Evolutionary conservation across 2,797 vertebrate species (phyloP).

Genomic region (Sebastes steindachneri): DNA sequence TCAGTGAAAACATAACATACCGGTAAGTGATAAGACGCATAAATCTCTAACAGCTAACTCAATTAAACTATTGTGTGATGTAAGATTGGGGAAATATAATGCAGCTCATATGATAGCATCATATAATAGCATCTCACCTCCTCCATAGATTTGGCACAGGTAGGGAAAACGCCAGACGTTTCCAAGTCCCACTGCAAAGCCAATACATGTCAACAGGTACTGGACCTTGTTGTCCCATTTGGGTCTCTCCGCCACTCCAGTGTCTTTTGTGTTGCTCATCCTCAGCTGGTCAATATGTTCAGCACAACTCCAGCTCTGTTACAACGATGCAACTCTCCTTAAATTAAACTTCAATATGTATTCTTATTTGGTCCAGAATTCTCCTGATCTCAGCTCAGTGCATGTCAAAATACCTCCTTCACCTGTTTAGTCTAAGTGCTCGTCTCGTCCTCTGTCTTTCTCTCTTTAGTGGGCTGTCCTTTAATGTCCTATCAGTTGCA

Average conservation of each 20-base stretch:
- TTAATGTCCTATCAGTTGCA: constrained; percentile 20
- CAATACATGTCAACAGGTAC: constrained; percentile 90
- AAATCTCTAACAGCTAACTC: neutral
- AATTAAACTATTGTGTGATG: neutral
- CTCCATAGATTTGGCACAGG: constrained; percentile 92
- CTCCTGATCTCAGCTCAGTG: neutral
- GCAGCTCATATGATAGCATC: neutral
- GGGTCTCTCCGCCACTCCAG: constrained; percentile 56
- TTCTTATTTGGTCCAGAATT: neutral
- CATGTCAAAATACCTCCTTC: neutral
- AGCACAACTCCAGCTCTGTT: neutral
- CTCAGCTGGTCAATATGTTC: neutral
- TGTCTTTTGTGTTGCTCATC: constrained; percentile 51
- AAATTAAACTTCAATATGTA: neutral
- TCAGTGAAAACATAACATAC: neutral
- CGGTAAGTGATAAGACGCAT: neutral
- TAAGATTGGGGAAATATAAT: neutral
- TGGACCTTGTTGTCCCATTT: constrained; percentile 89
- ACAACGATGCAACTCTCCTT: neutral
- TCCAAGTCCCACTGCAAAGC: constrained; percentile 92
- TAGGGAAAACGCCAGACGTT: constrained; percentile 95
- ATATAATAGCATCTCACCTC: constrained; percentile 83
- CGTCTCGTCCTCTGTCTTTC: constrained; percentile 1
- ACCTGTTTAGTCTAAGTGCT: neutral
- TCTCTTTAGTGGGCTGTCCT: constrained; percentile 35